Conservation (phyloP, 1,140 invertebrate species). For the Epicauta chinensis region DNA sequence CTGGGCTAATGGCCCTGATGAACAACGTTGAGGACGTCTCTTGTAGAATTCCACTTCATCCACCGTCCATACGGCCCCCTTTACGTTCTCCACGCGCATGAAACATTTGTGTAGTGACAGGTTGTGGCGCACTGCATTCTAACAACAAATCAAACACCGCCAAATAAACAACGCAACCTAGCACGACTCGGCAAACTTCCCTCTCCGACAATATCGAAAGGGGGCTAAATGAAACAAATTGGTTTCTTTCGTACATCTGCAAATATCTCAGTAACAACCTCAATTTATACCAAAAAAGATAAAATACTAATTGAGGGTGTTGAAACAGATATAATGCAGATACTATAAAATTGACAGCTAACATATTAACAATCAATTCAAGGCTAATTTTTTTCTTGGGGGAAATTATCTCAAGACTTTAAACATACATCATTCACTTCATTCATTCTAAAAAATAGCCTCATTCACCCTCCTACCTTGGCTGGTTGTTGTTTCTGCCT, state of each 20-base stretch:
- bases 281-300: too few relatives aligned
- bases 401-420: too few relatives aligned
- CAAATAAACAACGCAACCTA: constrained; percentile 39
- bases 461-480: too few relatives aligned
- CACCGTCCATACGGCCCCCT: constrained; percentile 99
- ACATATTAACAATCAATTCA: too few relatives aligned
- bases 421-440: too few relatives aligned
- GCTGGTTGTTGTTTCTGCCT: too few relatives aligned
- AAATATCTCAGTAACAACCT: too few relatives aligned
- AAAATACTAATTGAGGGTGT: neutral
- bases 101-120: constrained; percentile 99
- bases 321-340: too few relatives aligned
- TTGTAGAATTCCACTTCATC: constrained; percentile 99
- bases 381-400: too few relatives aligned
- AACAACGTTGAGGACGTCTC: constrained; percentile 87
- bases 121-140: constrained; percentile 99
- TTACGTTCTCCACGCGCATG: constrained; percentile 99
- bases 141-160: constrained; percentile 45
- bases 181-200: constrained; percentile 20
- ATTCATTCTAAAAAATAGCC: too few relatives aligned
- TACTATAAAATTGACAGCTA: too few relatives aligned
- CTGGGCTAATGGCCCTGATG: constrained; percentile 56
- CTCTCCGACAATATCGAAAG: too few relatives aligned
- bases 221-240: neutral
- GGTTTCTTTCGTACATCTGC: neutral